phyloP scores from a whole-genome alignment of 2,113 vertebrate genomes.

The Caranx melampygus region DNA sequence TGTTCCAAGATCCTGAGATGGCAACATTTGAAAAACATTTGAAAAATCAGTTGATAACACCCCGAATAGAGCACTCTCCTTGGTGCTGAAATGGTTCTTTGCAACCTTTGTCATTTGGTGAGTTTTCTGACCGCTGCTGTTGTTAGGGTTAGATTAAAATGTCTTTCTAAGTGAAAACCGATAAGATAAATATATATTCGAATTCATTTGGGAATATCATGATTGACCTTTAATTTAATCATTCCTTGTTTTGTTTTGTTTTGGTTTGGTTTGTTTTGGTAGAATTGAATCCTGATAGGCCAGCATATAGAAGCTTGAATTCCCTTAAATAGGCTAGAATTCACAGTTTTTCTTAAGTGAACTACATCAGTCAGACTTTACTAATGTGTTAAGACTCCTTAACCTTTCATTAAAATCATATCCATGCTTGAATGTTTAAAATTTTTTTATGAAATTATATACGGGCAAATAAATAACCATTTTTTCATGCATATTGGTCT shows the following conservation, averaged over 20 bases:
- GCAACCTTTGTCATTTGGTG: rapidly evolving
- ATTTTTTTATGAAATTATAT: background rate
- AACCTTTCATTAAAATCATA: background rate
- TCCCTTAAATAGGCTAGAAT: background rate
- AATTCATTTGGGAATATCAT: background rate
- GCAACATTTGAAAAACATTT: no score
- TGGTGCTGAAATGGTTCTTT: slow-evolving; percentile 11
- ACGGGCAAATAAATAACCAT: background rate
- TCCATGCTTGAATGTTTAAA: background rate
- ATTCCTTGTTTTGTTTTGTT: background rate
- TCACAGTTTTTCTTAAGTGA: background rate
- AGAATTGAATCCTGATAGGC: no score
- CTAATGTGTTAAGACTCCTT: background rate
- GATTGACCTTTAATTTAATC: background rate
- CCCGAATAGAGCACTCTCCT: slow-evolving; percentile 10
- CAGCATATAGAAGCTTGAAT: no score
- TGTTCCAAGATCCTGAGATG: background rate
- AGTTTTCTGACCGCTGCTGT: background rate
- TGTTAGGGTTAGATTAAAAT: background rate
- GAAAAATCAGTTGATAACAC: background rate
- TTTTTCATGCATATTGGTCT: rapidly evolving
- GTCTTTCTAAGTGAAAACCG: background rate
- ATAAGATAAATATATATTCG: background rate
- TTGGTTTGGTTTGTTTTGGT: no score
- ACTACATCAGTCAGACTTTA: background rate